Evolutionary conservation across 2,888 invertebrate genomes (phyloP).

Genomic region (Lepidochrysops patricia): DNA sequence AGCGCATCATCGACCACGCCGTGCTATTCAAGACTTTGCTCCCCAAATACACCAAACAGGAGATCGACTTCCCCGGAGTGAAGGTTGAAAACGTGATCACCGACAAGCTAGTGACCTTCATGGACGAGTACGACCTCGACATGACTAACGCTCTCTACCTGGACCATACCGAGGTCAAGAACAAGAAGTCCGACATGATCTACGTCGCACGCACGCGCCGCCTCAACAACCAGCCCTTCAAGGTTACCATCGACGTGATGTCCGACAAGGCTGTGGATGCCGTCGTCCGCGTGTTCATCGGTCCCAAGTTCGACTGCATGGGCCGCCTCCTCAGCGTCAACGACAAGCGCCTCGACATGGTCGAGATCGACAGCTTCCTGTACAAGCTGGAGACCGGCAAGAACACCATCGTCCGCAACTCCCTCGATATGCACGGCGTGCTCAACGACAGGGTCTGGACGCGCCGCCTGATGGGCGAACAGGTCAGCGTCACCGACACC

Average conservation of each 20-base stretch:
- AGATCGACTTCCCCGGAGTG: conserved; percentile 77
- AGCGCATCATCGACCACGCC: conserved; percentile 73
- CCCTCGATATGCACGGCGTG: conserved; percentile 78
- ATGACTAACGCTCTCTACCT: conserved; percentile 77
- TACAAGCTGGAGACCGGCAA: conserved; percentile 77
- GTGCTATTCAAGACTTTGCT: conserved; percentile 75
- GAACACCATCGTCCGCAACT: conserved; percentile 80
- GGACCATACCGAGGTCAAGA: conserved; percentile 60
- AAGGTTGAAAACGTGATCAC: conserved; percentile 76
- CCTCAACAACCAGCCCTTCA: conserved; percentile 79
- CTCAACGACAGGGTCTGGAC: conserved; percentile 74
- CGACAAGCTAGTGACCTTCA: conserved; percentile 79
- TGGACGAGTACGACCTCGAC: conserved; percentile 80
- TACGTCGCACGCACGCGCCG: conserved; percentile 76
- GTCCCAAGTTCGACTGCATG: conserved; percentile 80
- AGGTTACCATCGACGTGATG: conserved; percentile 69
- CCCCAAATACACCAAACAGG: conserved; percentile 74
- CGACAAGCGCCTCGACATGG: conserved; percentile 59
- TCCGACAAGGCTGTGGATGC: conserved; percentile 74
- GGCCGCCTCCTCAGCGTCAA: conserved; percentile 71
- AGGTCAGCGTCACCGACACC: conserved; percentile 48
- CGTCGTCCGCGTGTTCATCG: conserved; percentile 79
- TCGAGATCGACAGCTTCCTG: conserved; percentile 70
- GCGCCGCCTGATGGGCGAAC: conserved; percentile 37
- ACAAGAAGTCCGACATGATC: conserved; percentile 59